Percentiles rank a stretch among this genome's conserved stretches.
phyloP scores from a whole-genome alignment of 1,140 invertebrate genomes.

The Brachionus paranguensis region DNA sequence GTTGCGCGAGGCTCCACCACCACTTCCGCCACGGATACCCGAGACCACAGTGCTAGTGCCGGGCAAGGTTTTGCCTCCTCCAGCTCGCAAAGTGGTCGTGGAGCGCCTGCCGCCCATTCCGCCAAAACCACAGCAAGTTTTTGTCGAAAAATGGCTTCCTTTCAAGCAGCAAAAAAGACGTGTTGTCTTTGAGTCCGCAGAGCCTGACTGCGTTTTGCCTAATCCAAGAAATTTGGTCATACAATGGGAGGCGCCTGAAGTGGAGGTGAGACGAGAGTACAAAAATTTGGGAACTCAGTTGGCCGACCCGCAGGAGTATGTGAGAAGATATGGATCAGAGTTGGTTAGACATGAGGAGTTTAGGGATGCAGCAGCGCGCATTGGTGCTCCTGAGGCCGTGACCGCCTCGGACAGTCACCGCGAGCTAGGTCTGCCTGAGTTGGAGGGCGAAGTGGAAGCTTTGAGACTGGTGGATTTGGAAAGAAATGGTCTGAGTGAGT shows the following conservation, averaged over 20 bases:
- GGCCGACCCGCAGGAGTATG: constrained; percentile 11
- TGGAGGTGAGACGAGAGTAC: background rate
- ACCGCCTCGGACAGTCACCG: background rate
- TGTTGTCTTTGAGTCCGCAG: constrained; percentile 3
- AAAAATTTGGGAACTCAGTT: constrained; percentile 19
- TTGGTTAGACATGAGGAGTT: constrained; percentile 18
- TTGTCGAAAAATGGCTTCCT: constrained; percentile 39
- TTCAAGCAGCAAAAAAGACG: constrained; percentile 26
- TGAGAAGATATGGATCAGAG: background rate
- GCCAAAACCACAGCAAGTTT: constrained; percentile 34
- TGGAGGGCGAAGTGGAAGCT: constrained; percentile 30
- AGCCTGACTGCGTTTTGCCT: background rate
- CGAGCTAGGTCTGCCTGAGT: constrained; percentile 8
- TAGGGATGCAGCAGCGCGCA: background rate
- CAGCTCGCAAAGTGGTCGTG: constrained; percentile 30
- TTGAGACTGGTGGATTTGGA: constrained; percentile 25
- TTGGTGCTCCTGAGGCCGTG: background rate
- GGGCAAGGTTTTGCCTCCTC: background rate
- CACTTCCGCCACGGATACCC: background rate
- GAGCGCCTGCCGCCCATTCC: constrained; percentile 17
- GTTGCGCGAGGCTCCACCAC: constrained; percentile 35
- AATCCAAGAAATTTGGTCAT: constrained; percentile 40
- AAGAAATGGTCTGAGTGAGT: constrained; percentile 5
- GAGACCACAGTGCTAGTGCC: background rate
- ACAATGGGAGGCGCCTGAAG: constrained; percentile 39